These are phyloP conservation scores for Ornithoptera priamus DNA, from an alignment of 2,888 invertebrate genomes.

Conservation along the genomic window DNA sequence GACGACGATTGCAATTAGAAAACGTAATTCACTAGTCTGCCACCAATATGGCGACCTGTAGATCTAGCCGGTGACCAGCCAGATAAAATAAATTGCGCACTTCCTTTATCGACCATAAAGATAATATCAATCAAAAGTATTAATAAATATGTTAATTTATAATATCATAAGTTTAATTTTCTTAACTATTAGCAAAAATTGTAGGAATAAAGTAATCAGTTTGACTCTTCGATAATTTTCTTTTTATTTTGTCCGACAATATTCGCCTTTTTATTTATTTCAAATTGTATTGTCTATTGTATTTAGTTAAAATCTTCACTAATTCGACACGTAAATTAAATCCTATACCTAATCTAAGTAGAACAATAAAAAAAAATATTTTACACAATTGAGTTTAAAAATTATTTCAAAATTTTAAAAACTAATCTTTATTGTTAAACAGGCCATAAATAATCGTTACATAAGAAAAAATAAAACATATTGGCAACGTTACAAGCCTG, in stretches of 20 bases:
- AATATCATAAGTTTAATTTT: neutral
- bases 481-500: neutral
- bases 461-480: slow-evolving; percentile 4
- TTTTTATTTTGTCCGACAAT: neutral
- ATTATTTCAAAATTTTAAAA: neutral
- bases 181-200: neutral
- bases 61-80: slow-evolving; percentile 69
- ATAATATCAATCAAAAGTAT: slow-evolving; percentile 2
- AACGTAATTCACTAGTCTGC: slow-evolving; percentile 78
- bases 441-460: neutral
- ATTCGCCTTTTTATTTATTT: no score
- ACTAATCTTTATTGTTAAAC: neutral
- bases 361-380: neutral
- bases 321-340: neutral
- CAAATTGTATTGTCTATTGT: neutral
- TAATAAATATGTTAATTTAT: neutral
- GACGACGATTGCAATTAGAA: slow-evolving; percentile 80
- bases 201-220: neutral
- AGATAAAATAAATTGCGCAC: slow-evolving; percentile 65
- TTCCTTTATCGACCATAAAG: slow-evolving; percentile 45
- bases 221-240: neutral
- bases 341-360: neutral
- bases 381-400: neutral
- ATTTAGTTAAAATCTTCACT: neutral
- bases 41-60: slow-evolving; percentile 85